A percentile compares a stretch with the other conserved stretches of the same genome.
Conservation (phyloP, 1,140 invertebrate species). For the Acromyrmex charruanus region DNA sequence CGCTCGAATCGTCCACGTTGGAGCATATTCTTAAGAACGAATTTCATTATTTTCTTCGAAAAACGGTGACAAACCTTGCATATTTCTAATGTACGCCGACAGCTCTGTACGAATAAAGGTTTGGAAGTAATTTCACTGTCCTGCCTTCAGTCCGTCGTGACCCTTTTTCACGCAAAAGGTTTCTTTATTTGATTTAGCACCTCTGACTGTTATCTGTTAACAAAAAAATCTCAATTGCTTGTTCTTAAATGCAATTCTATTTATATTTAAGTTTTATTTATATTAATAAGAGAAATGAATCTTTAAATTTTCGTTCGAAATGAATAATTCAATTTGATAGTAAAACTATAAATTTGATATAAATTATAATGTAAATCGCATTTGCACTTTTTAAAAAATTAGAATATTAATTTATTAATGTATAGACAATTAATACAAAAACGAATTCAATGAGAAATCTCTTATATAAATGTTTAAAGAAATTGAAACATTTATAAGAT, state of each 20-base stretch:
- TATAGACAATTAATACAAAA: not conserved
- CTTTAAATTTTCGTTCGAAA: not conserved
- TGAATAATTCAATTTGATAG: not conserved
- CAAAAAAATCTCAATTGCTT: not conserved
- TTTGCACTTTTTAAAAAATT: not conserved
- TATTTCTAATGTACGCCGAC: slow-evolving; percentile 75
- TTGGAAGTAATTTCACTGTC: slow-evolving; percentile 63
- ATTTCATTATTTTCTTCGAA: slow-evolving; percentile 70
- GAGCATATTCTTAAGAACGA: slow-evolving; percentile 64
- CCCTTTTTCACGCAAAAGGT: not conserved
- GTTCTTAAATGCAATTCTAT: not conserved
- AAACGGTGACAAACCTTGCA: slow-evolving; percentile 67
- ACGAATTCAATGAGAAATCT: not conserved
- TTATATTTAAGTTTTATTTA: not conserved
- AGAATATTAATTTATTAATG: not conserved
- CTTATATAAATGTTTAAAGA: not conserved
- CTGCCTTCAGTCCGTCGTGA: not conserved
- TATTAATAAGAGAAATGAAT: not conserved
- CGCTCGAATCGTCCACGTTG: slow-evolving; percentile 73
- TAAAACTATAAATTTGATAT: not conserved
- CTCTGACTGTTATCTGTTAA: not conserved
- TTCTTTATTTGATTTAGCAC: not conserved
- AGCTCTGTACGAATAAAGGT: slow-evolving; percentile 76
- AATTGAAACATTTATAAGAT: not conserved
- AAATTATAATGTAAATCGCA: not conserved